These are phyloP conservation scores for Cryptus viduatorius DNA, from an alignment of 2,888 invertebrate genomes.

Conservation along the genomic window DNA sequence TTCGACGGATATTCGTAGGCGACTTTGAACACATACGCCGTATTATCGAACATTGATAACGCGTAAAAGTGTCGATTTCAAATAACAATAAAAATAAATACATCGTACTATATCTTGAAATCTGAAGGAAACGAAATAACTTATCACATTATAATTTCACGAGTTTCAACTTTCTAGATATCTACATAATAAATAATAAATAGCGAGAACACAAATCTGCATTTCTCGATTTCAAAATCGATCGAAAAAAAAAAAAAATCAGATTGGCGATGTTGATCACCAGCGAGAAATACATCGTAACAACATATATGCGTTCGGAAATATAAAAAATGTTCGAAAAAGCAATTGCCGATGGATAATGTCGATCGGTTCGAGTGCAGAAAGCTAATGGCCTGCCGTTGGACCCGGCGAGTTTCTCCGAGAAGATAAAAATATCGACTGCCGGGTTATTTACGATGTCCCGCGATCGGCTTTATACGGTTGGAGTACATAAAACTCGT, in stretches of 20 bases:
- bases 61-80: background rate
- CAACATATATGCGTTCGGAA: slow-evolving; percentile 23
- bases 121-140: background rate
- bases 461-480: slow-evolving; percentile 54
- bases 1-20: background rate
- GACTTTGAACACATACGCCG: background rate
- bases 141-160: background rate
- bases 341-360: slow-evolving; percentile 56
- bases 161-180: background rate
- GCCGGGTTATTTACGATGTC: slow-evolving; percentile 62
- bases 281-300: background rate
- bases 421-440: slow-evolving; percentile 54
- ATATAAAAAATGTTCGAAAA: slow-evolving; percentile 45
- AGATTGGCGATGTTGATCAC: too few species aligned
- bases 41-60: background rate
- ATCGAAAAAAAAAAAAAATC: background rate
- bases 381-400: slow-evolving; percentile 59
- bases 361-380: slow-evolving; percentile 43
- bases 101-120: too few species aligned
- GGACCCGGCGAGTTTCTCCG: slow-evolving; percentile 41
- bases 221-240: background rate
- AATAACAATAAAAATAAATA: background rate
- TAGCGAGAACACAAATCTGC: background rate
- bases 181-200: background rate
- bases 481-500: slow-evolving; percentile 40